Evolutionary conservation across 2,888 invertebrate species (phyloP).

Genomic region (Drosophila atripex): DNA sequence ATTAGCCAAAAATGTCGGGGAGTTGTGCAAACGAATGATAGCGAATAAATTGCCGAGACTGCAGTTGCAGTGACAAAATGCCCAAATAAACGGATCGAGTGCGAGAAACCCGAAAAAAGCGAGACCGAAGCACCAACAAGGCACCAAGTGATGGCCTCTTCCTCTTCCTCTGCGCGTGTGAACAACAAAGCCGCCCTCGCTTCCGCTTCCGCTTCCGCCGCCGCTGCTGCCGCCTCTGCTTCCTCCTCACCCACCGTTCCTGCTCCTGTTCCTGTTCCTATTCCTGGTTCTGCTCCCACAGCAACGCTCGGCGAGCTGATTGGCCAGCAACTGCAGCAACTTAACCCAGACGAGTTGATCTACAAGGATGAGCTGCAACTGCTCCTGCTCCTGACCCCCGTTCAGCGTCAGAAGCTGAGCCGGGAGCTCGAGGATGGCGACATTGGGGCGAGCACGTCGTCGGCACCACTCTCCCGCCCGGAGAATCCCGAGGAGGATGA

Average conservation of each 20-base stretch:
- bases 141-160: constrained; percentile 53
- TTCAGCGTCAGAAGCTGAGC: constrained; percentile 37
- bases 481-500: constrained; percentile 48
- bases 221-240: constrained; percentile 17
- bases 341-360: constrained; percentile 61
- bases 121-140: constrained; percentile 32
- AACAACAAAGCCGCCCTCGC: constrained; percentile 45
- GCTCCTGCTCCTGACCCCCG: constrained; percentile 55
- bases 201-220: constrained; percentile 18
- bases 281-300: constrained; percentile 16
- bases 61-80: constrained; percentile 43
- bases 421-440: constrained; percentile 36
- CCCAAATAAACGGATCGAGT: constrained; percentile 39
- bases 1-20: constrained; percentile 48
- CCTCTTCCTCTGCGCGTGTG: constrained; percentile 50
- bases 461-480: constrained; percentile 52
- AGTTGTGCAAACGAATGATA: constrained; percentile 41
- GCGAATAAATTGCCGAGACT: constrained; percentile 31
- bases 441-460: constrained; percentile 36
- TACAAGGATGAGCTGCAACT: constrained; percentile 70
- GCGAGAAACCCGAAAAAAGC: constrained; percentile 30
- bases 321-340: constrained; percentile 63
- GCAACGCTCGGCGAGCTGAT: constrained; percentile 61
- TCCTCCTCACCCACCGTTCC: constrained; percentile 13
- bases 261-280: constrained; percentile 16